Percentiles rank a stretch among this genome's conserved stretches.
phyloP scores from a whole-genome alignment of 2,797 vertebrate species.

The Synanceia verrucosa region DNA sequence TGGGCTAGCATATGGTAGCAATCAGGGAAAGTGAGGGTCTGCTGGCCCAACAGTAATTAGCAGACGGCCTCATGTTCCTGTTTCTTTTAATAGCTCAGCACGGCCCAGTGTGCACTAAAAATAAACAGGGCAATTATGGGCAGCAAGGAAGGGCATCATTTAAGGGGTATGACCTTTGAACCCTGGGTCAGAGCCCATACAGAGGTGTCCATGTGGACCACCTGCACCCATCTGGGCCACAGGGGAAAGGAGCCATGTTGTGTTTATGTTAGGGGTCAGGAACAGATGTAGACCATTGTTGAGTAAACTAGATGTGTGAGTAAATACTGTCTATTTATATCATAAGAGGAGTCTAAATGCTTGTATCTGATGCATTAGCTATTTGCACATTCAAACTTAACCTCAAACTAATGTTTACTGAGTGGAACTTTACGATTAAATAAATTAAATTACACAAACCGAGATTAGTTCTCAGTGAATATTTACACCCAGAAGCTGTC shows the following conservation, averaged over 20 bases:
- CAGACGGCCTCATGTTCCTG: slow-evolving; percentile 83
- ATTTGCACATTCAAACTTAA: not conserved
- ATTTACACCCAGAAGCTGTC: not conserved
- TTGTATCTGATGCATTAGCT: slow-evolving; percentile 8
- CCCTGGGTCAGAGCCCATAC: slow-evolving; percentile 75
- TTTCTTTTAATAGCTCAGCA: slow-evolving; percentile 92
- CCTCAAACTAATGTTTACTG: not conserved
- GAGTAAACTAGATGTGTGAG: slow-evolving; percentile 68
- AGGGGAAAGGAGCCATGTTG: slow-evolving; percentile 67
- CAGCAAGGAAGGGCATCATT: slow-evolving; percentile 81
- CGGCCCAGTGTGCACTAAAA: slow-evolving; percentile 87
- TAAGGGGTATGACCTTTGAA: slow-evolving; percentile 81
- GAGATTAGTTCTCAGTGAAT: not conserved
- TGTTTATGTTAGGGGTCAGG: slow-evolving; percentile 82
- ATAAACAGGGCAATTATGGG: slow-evolving; percentile 87
- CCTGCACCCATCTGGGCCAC: slow-evolving; percentile 72
- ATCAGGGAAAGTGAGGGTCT: slow-evolving; percentile 83
- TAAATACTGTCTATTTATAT: slow-evolving; percentile 80
- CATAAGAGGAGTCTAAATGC: slow-evolving; percentile 23
- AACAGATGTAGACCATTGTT: slow-evolving; percentile 53
- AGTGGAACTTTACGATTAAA: not conserved
- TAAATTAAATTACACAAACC: not conserved
- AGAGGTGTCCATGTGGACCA: slow-evolving; percentile 78
- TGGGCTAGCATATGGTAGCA: slow-evolving; percentile 87
- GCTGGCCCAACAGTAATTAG: slow-evolving; percentile 88